Evolutionary conservation across 2,113 vertebrate genomes (phyloP), one percentile per base, ranked within the genome.

Genomic region (Actenoides lindsayi): DNA sequence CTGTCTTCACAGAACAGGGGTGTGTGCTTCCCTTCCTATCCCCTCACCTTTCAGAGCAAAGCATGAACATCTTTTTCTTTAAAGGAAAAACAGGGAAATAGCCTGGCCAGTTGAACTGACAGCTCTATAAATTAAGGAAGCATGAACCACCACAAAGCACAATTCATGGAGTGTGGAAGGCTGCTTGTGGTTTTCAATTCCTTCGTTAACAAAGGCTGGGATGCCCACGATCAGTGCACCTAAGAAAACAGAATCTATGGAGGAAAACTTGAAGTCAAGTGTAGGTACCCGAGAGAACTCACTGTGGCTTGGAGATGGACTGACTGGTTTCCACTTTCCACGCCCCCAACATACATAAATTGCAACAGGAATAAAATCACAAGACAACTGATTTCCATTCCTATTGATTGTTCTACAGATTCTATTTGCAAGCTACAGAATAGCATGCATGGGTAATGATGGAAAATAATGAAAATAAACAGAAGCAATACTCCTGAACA

Each of bases 281-380:
- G 4, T 24, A 64, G 16, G 60, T 31, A n/a, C 71, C 35, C 41
- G 19, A 87, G 41, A 62, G 16, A 4, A 13, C 18, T 65, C 20
- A 7, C 28, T 41, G 44, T 30, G 28, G 9, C 42, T 69, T 53
- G 14, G 16, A 78, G 51, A 44, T 16, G 53, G 23, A 27, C 17
- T 84, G 23, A 27, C 13, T 71, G 6, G 16, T 78, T 78, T 94
- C 50, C 28, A 35, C 39, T 82, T 85, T 82, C 80, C 20, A 46
- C 27, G 21, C 7, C 46, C 27, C 53, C 0, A 0, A 31, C 1
- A 0, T 23, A 46, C 51, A 56, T 65, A 42, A 23, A 51, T 20
- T 70, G 23, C 35, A 51, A 16, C 8, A 62, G 7, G 31, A 79
- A 77, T 46, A 81, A 69, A 77, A 41, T 17, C 11, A 62, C 3